These are phyloP conservation scores for Megalops cyprinoides DNA, from an alignment of 2,797 vertebrate species.

Conservation along the genomic window DNA sequence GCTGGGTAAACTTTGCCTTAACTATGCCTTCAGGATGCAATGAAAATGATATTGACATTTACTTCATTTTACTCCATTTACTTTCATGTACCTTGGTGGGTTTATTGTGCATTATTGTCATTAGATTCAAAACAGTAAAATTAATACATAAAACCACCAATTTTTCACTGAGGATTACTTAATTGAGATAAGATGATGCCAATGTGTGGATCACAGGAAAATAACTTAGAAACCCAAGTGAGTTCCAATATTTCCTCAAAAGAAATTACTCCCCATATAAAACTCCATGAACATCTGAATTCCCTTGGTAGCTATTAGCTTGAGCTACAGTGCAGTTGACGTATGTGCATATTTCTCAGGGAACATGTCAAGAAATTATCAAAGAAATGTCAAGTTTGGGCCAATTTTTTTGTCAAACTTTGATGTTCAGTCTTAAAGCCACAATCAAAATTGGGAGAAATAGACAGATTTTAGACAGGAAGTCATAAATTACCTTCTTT, in stretches of 20 bases:
- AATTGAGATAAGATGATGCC: not conserved
- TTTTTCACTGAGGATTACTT: not conserved
- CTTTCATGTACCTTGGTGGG: no score
- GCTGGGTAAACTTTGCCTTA: no score
- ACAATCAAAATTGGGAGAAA: not conserved
- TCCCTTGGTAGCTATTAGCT: not conserved
- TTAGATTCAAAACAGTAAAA: not conserved
- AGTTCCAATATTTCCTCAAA: not conserved
- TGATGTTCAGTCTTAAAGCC: not conserved
- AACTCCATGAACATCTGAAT: not conserved
- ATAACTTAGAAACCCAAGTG: not conserved
- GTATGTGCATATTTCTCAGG: not conserved
- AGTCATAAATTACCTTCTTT: no score
- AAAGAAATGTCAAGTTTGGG: not conserved
- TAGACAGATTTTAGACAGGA: no score
- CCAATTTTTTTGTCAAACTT: not conserved
- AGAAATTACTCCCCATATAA: not conserved
- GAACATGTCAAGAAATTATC: not conserved
- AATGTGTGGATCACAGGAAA: not conserved
- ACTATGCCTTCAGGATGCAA: not conserved
- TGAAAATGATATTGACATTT: no score
- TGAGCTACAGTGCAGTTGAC: conserved; percentile 1
- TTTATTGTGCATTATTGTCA: no score
- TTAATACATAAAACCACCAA: not conserved
- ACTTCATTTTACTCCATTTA: no score